phyloP scores from a whole-genome alignment of 64 coral and sea anemone species.

The Montipora sp. region DNA sequence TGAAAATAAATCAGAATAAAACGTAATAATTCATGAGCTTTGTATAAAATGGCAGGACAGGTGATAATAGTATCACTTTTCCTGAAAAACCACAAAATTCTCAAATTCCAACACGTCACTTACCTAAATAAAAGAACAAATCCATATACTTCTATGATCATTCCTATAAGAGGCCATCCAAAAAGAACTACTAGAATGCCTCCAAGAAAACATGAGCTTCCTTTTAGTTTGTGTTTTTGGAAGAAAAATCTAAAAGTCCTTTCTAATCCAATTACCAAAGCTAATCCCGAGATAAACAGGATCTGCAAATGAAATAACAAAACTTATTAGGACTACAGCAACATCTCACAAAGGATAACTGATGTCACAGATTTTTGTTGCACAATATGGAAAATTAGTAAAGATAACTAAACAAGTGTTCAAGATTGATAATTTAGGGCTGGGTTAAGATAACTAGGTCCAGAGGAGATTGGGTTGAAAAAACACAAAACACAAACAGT shows the following conservation, averaged over 20 bases:
- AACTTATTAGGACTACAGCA: neutral
- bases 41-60: too few relatives aligned
- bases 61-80: neutral
- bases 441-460: too few relatives aligned
- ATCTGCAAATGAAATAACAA: constrained; percentile 56
- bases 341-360: neutral
- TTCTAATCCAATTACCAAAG: constrained; percentile 97
- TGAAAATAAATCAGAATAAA: constrained; percentile 19
- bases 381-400: too few relatives aligned
- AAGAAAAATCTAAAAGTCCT: constrained; percentile 99
- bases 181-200: constrained; percentile 92
- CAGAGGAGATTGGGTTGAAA: too few relatives aligned
- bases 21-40: neutral
- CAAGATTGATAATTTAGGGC: too few relatives aligned
- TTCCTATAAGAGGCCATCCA: constrained; percentile 95
- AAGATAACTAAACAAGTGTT: too few relatives aligned
- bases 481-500: too few relatives aligned
- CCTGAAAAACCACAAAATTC: neutral
- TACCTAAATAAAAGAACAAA: constrained; percentile 99
- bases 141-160: constrained; percentile 97
- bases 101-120: constrained; percentile 1
- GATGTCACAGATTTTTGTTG: too few relatives aligned
- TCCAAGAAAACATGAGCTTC: constrained; percentile 96
- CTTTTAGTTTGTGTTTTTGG: constrained; percentile 96
- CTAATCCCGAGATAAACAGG: constrained; percentile 93